Evolutionary conservation across 2,797 vertebrate species (phyloP).

Genomic region (Hypotaenidia okinawae): DNA sequence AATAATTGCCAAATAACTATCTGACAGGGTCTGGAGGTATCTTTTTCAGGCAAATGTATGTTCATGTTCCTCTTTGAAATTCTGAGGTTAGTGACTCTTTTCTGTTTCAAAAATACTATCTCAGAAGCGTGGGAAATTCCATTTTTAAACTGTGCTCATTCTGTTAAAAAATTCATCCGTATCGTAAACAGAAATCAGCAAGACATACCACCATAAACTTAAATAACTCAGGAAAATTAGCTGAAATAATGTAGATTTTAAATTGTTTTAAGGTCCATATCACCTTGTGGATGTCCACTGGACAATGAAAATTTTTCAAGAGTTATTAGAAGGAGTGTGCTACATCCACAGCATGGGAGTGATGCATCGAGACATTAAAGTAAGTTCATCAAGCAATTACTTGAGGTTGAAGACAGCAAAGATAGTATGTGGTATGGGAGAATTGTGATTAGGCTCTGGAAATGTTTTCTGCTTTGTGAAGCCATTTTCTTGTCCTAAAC

Average conservation of each 20-base stretch:
- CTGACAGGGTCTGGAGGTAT: not conserved
- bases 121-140: not conserved
- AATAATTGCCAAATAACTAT: not conserved
- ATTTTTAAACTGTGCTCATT: not conserved
- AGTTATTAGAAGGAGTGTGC: conserved; percentile 90
- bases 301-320: conserved; percentile 84
- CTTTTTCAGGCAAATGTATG: not conserved
- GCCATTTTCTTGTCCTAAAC: not conserved
- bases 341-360: conserved; percentile 94
- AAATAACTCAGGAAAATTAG: not conserved
- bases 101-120: not conserved
- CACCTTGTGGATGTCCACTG: conserved; percentile 80
- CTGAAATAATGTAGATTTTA: not conserved
- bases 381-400: conserved; percentile 56
- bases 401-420: not conserved
- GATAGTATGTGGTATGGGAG: not conserved
- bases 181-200: not conserved
- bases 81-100: not conserved
- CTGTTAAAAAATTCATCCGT: not conserved
- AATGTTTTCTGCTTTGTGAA: not conserved
- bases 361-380: conserved; percentile 98
- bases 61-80: not conserved
- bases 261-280: conserved; percentile 80
- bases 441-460: not conserved
- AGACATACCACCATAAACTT: not conserved